A percentile compares a stretch with the other conserved stretches of the same genome.
phyloP scores from a whole-genome alignment of 2,888 invertebrate genomes.

The Drosophila mercatorum region DNA sequence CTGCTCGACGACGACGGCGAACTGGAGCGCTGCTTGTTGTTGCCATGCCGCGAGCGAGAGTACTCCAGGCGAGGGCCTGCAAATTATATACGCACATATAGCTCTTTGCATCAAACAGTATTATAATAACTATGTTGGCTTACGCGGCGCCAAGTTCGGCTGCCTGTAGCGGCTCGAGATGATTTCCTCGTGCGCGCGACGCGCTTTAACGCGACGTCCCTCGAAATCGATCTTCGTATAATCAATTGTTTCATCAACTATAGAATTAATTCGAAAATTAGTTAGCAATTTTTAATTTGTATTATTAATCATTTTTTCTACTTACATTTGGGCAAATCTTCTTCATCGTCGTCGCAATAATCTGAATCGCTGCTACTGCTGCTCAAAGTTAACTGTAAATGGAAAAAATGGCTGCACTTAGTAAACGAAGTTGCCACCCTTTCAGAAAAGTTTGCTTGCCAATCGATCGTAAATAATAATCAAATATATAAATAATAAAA shows the following conservation, averaged over 20 bases:
- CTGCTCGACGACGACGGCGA: slow-evolving; percentile 77
- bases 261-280: neutral
- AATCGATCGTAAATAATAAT: neutral
- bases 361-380: slow-evolving; percentile 84
- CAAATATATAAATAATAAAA: neutral
- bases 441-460: no score
- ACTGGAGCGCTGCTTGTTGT: slow-evolving; percentile 69
- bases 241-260: slow-evolving; percentile 84
- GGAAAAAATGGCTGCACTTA: neutral
- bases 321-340: slow-evolving; percentile 82
- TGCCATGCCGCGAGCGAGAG: slow-evolving; percentile 50
- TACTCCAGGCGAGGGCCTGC: slow-evolving; percentile 68
- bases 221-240: slow-evolving; percentile 85
- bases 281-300: neutral
- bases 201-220: slow-evolving; percentile 83
- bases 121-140: slow-evolving; percentile 14
- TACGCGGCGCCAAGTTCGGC: slow-evolving; percentile 84
- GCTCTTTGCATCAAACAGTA: no score
- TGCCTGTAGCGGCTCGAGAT: slow-evolving; percentile 84
- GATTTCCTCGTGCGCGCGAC: slow-evolving; percentile 84
- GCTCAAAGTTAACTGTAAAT: slow-evolving; percentile 82
- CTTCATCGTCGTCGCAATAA: slow-evolving; percentile 83
- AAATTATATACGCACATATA: neutral
- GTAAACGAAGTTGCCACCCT: slow-evolving; percentile 5
- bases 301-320: neutral